Base-by-base conservation (phyloP, 2,113 vertebrate species). In the Cryptoleucopteryx plumbea region DNA sequence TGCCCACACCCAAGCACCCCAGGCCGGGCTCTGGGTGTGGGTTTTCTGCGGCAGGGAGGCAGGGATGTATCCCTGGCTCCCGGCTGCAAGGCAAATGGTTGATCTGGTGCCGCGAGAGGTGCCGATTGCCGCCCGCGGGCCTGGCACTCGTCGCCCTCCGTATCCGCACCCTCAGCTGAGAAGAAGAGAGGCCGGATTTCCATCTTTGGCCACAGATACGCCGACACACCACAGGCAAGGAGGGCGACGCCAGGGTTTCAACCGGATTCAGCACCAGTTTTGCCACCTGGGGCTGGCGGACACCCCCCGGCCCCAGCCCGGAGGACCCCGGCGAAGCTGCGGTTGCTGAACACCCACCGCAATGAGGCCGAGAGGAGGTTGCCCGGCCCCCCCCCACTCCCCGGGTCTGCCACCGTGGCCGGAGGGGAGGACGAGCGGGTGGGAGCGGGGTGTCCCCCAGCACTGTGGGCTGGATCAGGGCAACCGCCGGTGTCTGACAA, bases 401-500 rank as follows among this genome's bases (percentile, higher is more conserved):
- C 23, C 1, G 5, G 48, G 9, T 7, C 15, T 10, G 23, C 36
- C 9, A 1, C 23, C 5, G 0, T 1, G 3, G 62, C 22, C 3
- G 1, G 16, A 27, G 53, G 47, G 65, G 52, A 43, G 53, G 53
- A 5, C 0, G 32, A 25, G 8, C 0, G 17, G 50, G 29, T 3
- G 16, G 85, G 53, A 73, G 58, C 5, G 3, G 43, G 50, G 34
- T 3, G 0, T 36, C 42, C 26, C 34, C 27, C 26, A 4, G 16
- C 26, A 22, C 42, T 4, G 29, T 5, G 14, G 63, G n/a, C 48
- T 52, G 56, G 40, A 48, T 7, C 12, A 50, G 59, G 48, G 43
- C n/a, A 14, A 25, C 9, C 9, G 32, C 63, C 53, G 78, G 87
- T 96, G 95, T 93, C 91, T 63, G 97, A 97, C 96, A 97, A 93